A percentile compares a stretch with the other conserved stretches of the same genome.
Evolutionary conservation across 2,797 vertebrate species (phyloP).

Genomic region (Botia kubotai): DNA sequence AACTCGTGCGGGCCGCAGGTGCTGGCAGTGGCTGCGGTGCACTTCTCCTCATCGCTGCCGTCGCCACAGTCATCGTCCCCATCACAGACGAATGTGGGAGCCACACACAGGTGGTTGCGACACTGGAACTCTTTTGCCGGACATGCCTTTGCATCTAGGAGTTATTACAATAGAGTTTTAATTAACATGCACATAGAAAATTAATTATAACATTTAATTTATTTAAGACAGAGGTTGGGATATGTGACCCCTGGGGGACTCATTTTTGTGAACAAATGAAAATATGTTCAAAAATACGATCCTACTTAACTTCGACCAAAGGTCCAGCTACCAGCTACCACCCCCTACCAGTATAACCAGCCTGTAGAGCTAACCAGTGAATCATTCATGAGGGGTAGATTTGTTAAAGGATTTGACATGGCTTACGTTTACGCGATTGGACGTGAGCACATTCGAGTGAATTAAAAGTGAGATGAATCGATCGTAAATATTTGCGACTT

Average conservation of each 20-base stretch:
- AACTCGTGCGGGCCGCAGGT: slow-evolving; percentile 91
- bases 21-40: slow-evolving; percentile 82
- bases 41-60: slow-evolving; percentile 90
- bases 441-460: neutral
- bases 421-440: slow-evolving; percentile 5
- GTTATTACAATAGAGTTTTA: slow-evolving; percentile 30
- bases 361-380: no score
- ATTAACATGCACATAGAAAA: slow-evolving; percentile 50
- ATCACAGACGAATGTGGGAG: slow-evolving; percentile 88
- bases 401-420: no score
- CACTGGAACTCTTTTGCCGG: slow-evolving; percentile 87
- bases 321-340: no score
- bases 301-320: no score
- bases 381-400: no score
- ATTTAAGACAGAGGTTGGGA: no score
- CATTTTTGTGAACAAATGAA: no score
- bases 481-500: slow-evolving; percentile 25
- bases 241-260: no score
- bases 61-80: slow-evolving; percentile 87
- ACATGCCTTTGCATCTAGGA: slow-evolving; percentile 83
- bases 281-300: no score
- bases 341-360: no score
- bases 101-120: slow-evolving; percentile 88
- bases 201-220: neutral
- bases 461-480: neutral